These are phyloP conservation scores for Noctilio leporinus DNA, from an alignment of 2,113 vertebrate species.

Conservation along the genomic window DNA sequence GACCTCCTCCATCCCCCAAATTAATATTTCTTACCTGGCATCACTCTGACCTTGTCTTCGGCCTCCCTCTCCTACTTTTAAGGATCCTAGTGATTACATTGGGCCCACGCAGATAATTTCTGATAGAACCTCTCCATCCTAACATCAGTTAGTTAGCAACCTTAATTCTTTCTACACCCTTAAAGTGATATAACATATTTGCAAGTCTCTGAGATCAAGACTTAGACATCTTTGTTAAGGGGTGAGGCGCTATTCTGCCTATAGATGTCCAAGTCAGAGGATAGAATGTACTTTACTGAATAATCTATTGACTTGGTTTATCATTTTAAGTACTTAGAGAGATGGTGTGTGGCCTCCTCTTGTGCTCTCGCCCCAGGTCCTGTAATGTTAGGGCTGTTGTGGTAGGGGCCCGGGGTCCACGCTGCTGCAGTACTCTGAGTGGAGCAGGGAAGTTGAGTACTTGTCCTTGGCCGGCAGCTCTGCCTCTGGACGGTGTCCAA, in stretches of 20 bases:
- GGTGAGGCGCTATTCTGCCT: not conserved
- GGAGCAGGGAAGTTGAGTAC: fast-evolving
- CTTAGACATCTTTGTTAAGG: not conserved
- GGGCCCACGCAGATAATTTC: no score
- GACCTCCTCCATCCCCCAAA: not conserved
- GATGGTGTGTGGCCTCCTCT: not conserved
- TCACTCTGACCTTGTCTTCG: not conserved
- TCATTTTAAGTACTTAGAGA: not conserved
- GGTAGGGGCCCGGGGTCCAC: no score
- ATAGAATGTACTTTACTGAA: not conserved
- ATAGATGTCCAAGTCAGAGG: not conserved
- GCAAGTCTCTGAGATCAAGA: not conserved
- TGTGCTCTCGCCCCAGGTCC: not conserved
- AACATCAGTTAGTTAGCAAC: not conserved
- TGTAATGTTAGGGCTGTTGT: not conserved
- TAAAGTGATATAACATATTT: fast-evolving
- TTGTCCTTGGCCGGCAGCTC: not conserved
- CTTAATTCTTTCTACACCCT: no score
- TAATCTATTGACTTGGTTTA: not conserved
- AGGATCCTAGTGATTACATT: not conserved
- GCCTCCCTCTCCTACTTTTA: not conserved
- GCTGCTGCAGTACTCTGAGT: fast-evolving
- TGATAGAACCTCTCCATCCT: not conserved
- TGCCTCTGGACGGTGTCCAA: not conserved
- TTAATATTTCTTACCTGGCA: not conserved